Conservation (phyloP, 2,888 invertebrate species). For the Teinopalpus imperialis region DNA sequence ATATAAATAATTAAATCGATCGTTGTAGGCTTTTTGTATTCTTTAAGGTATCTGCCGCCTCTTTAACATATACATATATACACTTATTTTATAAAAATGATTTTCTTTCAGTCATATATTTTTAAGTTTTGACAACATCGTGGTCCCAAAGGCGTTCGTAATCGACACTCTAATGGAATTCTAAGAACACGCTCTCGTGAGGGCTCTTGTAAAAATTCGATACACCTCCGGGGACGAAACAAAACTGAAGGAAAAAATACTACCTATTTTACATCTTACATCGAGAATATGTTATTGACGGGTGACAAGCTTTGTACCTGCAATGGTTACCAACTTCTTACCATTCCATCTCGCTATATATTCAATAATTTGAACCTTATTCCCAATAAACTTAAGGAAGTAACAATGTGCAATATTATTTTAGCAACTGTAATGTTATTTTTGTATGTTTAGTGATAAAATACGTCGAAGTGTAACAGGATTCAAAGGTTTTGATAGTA, state of each 20-base stretch:
- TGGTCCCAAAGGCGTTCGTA: slow-evolving; percentile 34
- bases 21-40: too few relatives aligned
- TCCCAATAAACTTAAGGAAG: neutral
- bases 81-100: too few relatives aligned
- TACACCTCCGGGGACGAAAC: slow-evolving; percentile 39
- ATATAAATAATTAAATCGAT: too few relatives aligned
- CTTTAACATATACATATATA: too few relatives aligned
- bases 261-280: slow-evolving; percentile 44
- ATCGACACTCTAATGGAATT: slow-evolving; percentile 51
- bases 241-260: slow-evolving; percentile 35
- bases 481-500: slow-evolving; percentile 23
- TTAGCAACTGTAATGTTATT: neutral
- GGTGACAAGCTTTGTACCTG: slow-evolving; percentile 32
- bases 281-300: slow-evolving; percentile 38
- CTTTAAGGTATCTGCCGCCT: too few relatives aligned
- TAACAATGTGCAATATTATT: neutral
- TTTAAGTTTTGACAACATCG: slow-evolving; percentile 20
- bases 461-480: slow-evolving; percentile 20
- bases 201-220: slow-evolving; percentile 49
- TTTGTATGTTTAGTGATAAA: slow-evolving; percentile 11
- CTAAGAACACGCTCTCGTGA: slow-evolving; percentile 38
- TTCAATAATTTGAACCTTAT: neutral
- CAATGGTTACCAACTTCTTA: slow-evolving; percentile 12
- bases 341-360: neutral
- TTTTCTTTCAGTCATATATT: neutral